Conservation (phyloP, 2,888 invertebrate species). For the Calameuta pallipes region DNA sequence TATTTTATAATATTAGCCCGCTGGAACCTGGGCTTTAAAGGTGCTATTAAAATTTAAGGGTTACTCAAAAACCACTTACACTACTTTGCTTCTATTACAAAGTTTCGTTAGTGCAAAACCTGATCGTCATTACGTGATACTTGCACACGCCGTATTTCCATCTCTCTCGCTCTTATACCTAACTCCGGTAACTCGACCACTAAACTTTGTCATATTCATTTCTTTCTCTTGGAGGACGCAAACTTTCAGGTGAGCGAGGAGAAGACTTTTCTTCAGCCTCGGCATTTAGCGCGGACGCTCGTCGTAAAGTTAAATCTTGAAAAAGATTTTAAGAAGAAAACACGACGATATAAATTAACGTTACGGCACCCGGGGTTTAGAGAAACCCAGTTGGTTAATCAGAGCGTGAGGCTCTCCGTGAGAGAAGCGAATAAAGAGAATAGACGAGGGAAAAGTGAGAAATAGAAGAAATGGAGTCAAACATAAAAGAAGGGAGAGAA, state of each 20-base stretch:
- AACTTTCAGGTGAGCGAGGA: not conserved
- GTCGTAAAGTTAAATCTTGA: conserved; percentile 36
- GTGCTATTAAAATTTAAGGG: not conserved
- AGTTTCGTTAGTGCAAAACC: conserved; percentile 25
- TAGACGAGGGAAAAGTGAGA: not conserved
- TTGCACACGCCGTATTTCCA: not conserved
- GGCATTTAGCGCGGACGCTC: conserved; percentile 23
- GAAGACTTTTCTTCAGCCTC: not conserved
- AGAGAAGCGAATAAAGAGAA: conserved; percentile 1
- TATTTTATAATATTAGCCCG: not conserved
- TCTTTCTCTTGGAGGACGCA: not conserved
- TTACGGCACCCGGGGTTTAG: conserved; percentile 12
- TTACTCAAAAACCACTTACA: not conserved
- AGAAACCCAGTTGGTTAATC: conserved; percentile 26
- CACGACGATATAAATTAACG: conserved; percentile 30
- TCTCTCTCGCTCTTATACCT: not conserved
- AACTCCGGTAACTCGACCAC: not conserved
- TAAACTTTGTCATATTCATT: not conserved
- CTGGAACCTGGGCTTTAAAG: not conserved
- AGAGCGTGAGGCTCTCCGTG: not conserved
- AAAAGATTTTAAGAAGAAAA: conserved; percentile 29
- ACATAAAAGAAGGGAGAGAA: not conserved
- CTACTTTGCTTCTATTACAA: conserved; percentile 16
- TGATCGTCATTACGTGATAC: conserved; percentile 10
- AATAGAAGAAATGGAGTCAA: not conserved